Percentiles rank a stretch among this genome's conserved stretches.
These are phyloP conservation scores for Tetramorium bicarinatum DNA, from an alignment of 2,888 invertebrate genomes.

Conservation along the genomic window DNA sequence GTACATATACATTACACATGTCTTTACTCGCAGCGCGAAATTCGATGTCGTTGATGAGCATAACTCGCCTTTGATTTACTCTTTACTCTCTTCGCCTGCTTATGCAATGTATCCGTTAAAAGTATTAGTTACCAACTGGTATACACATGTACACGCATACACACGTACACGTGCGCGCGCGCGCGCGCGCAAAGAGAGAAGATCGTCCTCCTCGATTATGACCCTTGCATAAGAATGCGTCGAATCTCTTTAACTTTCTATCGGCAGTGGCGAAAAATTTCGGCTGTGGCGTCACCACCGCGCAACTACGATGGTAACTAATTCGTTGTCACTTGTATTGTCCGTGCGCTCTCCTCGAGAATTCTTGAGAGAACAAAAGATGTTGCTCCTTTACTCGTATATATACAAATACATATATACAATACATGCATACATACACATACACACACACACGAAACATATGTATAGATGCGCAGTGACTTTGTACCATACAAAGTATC, in stretches of 20 bases:
- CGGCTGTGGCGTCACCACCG: slow-evolving; percentile 53
- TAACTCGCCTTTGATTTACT: slow-evolving; percentile 34
- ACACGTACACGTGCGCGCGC: background rate
- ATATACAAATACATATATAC: slow-evolving; percentile 34
- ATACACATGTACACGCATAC: slow-evolving; percentile 6
- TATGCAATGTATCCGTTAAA: slow-evolving; percentile 55
- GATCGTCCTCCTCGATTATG: slow-evolving; percentile 65
- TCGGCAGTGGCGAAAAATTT: slow-evolving; percentile 59
- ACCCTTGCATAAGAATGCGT: slow-evolving; percentile 44
- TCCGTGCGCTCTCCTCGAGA: slow-evolving; percentile 72
- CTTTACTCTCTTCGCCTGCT: slow-evolving; percentile 40
- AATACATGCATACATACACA: slow-evolving; percentile 31
- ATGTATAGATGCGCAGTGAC: slow-evolving; percentile 57
- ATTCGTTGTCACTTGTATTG: slow-evolving; percentile 59
- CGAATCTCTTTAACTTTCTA: slow-evolving; percentile 55
- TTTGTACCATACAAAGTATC: slow-evolving; percentile 63
- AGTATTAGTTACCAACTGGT: slow-evolving; percentile 45
- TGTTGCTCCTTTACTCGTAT: slow-evolving; percentile 59
- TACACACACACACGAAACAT: background rate
- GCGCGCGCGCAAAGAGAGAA: slow-evolving; percentile 28
- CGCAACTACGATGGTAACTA: slow-evolving; percentile 41
- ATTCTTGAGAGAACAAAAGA: slow-evolving; percentile 59
- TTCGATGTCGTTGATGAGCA: slow-evolving; percentile 49
- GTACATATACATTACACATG: slow-evolving; percentile 50
- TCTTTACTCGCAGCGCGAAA: slow-evolving; percentile 39